A percentile compares a stretch with the other conserved stretches of the same genome.
Evolutionary conservation across 2,113 vertebrate genomes (phyloP).

Genomic region (Holacanthus passer): DNA sequence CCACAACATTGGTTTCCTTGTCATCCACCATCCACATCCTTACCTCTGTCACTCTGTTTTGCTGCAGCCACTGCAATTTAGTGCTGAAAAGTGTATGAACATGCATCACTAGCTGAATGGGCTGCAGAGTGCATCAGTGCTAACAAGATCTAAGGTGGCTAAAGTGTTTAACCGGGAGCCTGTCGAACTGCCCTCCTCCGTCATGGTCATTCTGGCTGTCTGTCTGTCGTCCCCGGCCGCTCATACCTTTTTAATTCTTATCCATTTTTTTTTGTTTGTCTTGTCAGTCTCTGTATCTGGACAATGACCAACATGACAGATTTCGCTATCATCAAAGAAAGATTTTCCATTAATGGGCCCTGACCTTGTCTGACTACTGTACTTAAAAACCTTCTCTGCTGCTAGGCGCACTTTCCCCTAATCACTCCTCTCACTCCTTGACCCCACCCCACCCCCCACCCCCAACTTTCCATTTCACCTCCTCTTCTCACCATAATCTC

Average conservation of each 20-base stretch:
- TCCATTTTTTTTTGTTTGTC: conserved; percentile 34
- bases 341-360: conserved; percentile 73
- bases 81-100: conserved; percentile 67
- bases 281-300: conserved; percentile 44
- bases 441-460: conserved; percentile 20
- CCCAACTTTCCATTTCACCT: conserved; percentile 68
- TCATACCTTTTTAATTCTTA: conserved; percentile 43
- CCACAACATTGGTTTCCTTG: conserved; percentile 34
- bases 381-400: conserved; percentile 69
- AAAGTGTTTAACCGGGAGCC: conserved; percentile 82
- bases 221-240: conserved; percentile 33
- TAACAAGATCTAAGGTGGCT: conserved; percentile 82
- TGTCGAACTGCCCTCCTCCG: conserved; percentile 35
- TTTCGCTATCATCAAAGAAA: conserved; percentile 60
- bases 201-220: conserved; percentile 24
- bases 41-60: conserved; percentile 32
- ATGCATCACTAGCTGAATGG: conserved; percentile 71
- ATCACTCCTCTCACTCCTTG: conserved; percentile 55
- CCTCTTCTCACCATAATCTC: conserved; percentile 59
- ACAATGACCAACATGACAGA: conserved; percentile 52
- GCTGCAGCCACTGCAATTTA: conserved; percentile 45
- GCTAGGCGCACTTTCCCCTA: conserved; percentile 32
- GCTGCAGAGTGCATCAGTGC: conserved; percentile 74
- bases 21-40: conserved; percentile 31
- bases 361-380: conserved; percentile 69